Conservation (phyloP, 2,113 vertebrate genomes). For the Dipodomys spectabilis region DNA sequence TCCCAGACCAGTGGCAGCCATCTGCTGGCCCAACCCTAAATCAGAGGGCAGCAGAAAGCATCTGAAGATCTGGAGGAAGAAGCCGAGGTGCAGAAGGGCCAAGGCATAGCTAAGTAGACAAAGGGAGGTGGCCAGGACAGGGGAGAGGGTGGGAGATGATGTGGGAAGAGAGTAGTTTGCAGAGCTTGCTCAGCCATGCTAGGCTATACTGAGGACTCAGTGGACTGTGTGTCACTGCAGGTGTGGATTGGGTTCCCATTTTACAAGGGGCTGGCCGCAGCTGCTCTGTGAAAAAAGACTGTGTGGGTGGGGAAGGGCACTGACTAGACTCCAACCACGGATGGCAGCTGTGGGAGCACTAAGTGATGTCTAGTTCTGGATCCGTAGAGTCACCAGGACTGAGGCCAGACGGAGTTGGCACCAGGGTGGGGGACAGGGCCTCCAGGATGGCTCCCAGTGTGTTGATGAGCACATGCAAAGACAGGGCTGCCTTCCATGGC, state of each 20-base stretch:
- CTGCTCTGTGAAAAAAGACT: background rate
- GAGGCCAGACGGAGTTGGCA: background rate
- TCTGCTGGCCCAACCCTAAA: background rate
- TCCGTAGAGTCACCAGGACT: background rate
- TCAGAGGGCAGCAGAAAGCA: background rate
- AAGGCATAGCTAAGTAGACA: background rate
- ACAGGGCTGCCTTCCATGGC: background rate
- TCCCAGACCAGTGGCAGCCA: background rate
- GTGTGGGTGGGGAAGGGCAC: too few relatives aligned
- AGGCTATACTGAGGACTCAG: background rate
- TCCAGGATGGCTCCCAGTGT: background rate
- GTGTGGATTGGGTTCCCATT: background rate
- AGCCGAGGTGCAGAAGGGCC: background rate
- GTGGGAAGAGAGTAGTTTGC: background rate
- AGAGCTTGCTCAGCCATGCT: too few relatives aligned
- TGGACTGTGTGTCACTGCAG: background rate
- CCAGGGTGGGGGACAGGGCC: background rate
- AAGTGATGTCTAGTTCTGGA: background rate
- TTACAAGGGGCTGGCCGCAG: background rate
- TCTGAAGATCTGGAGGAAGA: background rate
- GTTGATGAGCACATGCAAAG: background rate
- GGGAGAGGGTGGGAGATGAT: background rate
- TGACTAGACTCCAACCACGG: background rate
- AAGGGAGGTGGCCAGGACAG: background rate
- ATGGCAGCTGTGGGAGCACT: background rate